Base-by-base conservation (phyloP, 1,140 invertebrate genomes). In the Leptonema lineaticorne region DNA sequence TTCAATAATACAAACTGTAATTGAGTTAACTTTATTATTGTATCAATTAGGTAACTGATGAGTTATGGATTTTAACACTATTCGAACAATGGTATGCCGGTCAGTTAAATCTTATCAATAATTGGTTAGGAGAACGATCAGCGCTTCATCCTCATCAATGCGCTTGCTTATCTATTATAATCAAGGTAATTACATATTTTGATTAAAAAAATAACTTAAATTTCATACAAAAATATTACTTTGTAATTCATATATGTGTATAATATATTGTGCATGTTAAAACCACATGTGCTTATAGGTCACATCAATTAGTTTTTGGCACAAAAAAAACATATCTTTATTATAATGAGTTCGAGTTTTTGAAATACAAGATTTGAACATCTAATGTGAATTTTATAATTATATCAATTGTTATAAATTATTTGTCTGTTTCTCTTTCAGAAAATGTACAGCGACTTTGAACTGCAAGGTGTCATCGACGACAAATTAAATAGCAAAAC, bases 391-490 rank as follows among this genome's bases (percentile, higher is more conserved):
- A 37, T 7, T 8, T 37, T 37, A 53, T 22, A 9, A 2, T 53
- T 53, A 18, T 11, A 24, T 2, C 11, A 28, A 28, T 57, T 27
- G 28, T 57, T 57, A 4, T 27, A 16, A 57, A 26, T 28, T 22
- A 3, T 16, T 26, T 27, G 20, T 48, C 14, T 33, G n/a, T 63
- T 74, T 64, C 71, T 68, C 69, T 83, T 86, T 50, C 79, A 98
- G 93, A 99, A 99, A 92, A 89, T 98, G 76, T 98, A 97, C 82
- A 95, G 95, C 20, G 97, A 99, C 80, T 99, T 99, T 83, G 97
- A 99, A 82, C 86, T 99, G 62, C 97, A 99, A 85, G 97, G 97
- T 68, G 95, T 99, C 18, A 94, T 96, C 78, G 97, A 99, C 76
- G 96, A 99, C 78, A 95, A 95, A 81, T 82, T 99, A n/a, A 97